Percentiles rank a stretch among this genome's conserved stretches.
These are phyloP conservation scores for Pterois miles DNA, from an alignment of 2,797 vertebrate species.

Conservation along the genomic window DNA sequence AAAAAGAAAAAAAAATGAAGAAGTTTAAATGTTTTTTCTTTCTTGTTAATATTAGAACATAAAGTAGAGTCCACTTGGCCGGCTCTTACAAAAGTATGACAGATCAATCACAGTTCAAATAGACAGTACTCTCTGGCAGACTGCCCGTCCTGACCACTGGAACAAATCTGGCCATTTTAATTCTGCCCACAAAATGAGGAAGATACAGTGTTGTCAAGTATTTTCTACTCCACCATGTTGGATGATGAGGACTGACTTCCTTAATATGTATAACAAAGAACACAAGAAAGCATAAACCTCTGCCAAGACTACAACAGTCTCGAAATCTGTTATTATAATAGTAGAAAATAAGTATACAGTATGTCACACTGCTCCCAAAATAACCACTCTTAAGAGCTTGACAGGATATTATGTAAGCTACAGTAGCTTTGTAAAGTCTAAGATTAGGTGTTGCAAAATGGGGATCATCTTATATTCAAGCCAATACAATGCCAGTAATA, in stretches of 20 bases:
- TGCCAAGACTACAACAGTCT: neutral
- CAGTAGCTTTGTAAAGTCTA: neutral
- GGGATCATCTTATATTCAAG: neutral
- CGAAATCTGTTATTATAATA: neutral
- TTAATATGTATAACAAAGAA: neutral
- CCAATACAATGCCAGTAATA: neutral
- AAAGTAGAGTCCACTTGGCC: neutral
- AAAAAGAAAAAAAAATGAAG: conserved; percentile 2
- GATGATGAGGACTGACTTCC: neutral
- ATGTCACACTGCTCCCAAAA: neutral
- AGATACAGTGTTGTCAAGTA: neutral
- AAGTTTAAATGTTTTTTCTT: neutral
- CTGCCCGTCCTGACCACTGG: neutral
- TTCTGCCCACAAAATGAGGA: neutral
- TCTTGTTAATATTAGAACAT: neutral
- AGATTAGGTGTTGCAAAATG: neutral
- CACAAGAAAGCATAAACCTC: neutral
- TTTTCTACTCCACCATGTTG: neutral
- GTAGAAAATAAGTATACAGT: neutral
- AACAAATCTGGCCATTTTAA: neutral
- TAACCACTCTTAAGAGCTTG: neutral
- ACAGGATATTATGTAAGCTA: neutral
- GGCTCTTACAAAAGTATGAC: neutral
- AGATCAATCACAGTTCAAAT: neutral
- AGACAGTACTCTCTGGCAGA: neutral